These are phyloP conservation scores for Hystrix cristata DNA, from an alignment of 2,113 vertebrate species.

Conservation along the genomic window DNA sequence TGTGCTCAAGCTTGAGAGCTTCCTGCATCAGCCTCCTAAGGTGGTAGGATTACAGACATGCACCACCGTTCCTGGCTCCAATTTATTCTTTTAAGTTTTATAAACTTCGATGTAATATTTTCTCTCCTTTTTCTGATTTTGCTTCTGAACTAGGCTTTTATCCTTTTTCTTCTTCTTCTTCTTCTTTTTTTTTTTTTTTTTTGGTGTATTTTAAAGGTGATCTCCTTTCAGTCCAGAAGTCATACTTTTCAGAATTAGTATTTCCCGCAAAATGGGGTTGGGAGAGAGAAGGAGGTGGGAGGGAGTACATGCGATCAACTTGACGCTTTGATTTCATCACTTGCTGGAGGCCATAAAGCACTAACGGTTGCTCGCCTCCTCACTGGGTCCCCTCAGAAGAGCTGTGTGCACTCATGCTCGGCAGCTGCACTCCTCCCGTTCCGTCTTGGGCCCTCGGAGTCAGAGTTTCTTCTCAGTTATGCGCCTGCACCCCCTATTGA, in stretches of 20 bases:
- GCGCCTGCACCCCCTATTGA: no score
- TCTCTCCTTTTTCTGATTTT: neutral
- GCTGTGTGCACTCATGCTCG: rapidly evolving
- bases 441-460: neutral
- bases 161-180: neutral
- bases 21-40: neutral
- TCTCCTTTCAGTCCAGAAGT: neutral
- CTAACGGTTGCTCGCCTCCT: neutral
- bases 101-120: neutral
- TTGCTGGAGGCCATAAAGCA: neutral
- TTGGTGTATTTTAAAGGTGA: neutral
- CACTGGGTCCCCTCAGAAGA: neutral
- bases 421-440: neutral
- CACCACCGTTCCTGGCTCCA: neutral
- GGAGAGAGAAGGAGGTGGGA: rapidly evolving
- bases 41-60: neutral
- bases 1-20: neutral
- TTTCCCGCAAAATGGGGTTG: neutral
- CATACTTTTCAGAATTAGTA: neutral
- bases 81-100: conserved; percentile 9
- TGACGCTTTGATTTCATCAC: neutral
- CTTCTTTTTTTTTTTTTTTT: neutral
- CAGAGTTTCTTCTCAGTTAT: neutral
- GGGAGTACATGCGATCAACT: no score
- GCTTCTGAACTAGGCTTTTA: neutral